Percentiles rank a stretch among this genome's conserved stretches.
Evolutionary conservation across 2,113 vertebrate species (phyloP).

Genomic region (Mustela nigripes): DNA sequence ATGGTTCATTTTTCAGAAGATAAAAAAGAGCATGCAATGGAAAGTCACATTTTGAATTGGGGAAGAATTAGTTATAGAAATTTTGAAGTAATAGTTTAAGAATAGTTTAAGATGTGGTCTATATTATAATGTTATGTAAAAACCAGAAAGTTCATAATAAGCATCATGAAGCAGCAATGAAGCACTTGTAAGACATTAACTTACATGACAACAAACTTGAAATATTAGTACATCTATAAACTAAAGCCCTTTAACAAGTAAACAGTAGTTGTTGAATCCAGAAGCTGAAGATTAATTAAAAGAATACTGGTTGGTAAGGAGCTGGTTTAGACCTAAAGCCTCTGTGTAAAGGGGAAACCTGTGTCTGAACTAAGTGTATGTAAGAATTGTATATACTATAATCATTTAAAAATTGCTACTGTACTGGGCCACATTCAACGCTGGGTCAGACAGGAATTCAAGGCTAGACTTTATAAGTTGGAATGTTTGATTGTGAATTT

Average conservation of each 20-base stretch:
- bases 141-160: background rate
- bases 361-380: background rate
- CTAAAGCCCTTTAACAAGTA: background rate
- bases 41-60: slow-evolving; percentile 44
- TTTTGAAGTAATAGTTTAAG: slow-evolving; percentile 41
- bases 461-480: slow-evolving; percentile 41
- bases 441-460: slow-evolving; percentile 66
- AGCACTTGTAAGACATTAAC: background rate
- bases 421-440: slow-evolving; percentile 50
- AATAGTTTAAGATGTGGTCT: background rate
- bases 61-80: slow-evolving; percentile 16
- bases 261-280: background rate
- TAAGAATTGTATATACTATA: background rate
- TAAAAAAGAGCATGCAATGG: background rate
- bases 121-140: background rate
- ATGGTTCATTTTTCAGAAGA: slow-evolving; percentile 9
- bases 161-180: background rate
- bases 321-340: background rate
- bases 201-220: background rate
- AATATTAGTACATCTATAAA: background rate
- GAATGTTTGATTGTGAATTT: slow-evolving; percentile 72
- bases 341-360: background rate
- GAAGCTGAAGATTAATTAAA: background rate
- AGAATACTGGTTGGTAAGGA: background rate
- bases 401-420: slow-evolving; percentile 37